These are phyloP conservation scores for Lacanobia wlatinum DNA, from an alignment of 2,888 invertebrate genomes.

Conservation along the genomic window DNA sequence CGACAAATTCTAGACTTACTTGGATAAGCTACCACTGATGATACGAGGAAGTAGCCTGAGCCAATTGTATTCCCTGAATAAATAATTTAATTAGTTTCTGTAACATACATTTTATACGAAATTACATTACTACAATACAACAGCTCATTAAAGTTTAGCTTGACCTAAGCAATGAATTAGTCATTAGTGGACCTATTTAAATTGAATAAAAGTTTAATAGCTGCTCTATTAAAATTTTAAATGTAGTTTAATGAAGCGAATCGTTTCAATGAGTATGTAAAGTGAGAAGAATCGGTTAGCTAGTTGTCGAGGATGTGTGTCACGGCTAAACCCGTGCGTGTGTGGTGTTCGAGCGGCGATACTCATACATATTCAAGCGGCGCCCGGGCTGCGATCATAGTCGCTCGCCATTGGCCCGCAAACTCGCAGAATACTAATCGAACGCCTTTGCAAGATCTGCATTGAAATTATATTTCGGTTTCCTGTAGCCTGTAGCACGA, in stretches of 20 bases:
- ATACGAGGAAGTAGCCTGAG: slow-evolving; percentile 58
- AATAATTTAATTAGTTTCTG: slow-evolving; percentile 62
- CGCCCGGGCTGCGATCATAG: slow-evolving; percentile 79
- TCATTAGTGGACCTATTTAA: slow-evolving; percentile 65
- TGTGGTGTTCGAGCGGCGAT: slow-evolving; percentile 79
- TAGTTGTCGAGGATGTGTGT: slow-evolving; percentile 82
- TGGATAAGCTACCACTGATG: slow-evolving; percentile 57
- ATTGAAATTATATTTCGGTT: slow-evolving; percentile 84
- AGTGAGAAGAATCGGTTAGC: slow-evolving; percentile 74
- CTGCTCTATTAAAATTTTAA: slow-evolving; percentile 64
- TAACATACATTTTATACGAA: slow-evolving; percentile 49
- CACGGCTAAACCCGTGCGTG: slow-evolving; percentile 84
- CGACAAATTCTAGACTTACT: slow-evolving; percentile 61
- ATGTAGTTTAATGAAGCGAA: slow-evolving; percentile 62
- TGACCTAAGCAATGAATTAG: slow-evolving; percentile 68
- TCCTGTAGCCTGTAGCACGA: slow-evolving; percentile 80
- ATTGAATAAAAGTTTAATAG: slow-evolving; percentile 60
- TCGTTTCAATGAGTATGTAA: slow-evolving; percentile 60
- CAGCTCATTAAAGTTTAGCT: slow-evolving; percentile 66
- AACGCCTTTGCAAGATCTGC: slow-evolving; percentile 81
- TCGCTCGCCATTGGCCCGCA: slow-evolving; percentile 84
- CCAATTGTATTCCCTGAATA: slow-evolving; percentile 66
- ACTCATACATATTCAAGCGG: slow-evolving; percentile 87
- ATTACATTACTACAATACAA: slow-evolving; percentile 58
- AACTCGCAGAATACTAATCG: slow-evolving; percentile 86